Percentiles rank a stretch among this genome's conserved stretches.
phyloP scores from a whole-genome alignment of 2,113 vertebrate genomes.

The Coracopsis vasa region DNA sequence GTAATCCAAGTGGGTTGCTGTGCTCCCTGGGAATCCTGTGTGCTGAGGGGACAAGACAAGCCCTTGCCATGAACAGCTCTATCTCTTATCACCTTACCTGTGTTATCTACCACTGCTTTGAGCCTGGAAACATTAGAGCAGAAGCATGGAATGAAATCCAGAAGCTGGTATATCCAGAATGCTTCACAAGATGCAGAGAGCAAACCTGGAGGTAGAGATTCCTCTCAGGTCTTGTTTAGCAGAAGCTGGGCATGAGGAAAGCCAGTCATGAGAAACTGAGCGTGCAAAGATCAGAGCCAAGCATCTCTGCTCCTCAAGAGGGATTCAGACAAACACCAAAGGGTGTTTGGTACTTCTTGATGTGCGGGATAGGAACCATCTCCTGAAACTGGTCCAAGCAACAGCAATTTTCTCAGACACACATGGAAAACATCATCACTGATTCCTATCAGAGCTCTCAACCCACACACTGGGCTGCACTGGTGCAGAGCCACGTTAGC shows the following conservation, averaged over 20 bases:
- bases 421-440: accelerated
- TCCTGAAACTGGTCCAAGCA: neutral
- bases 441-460: neutral
- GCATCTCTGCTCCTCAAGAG: neutral
- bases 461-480: accelerated
- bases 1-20: neutral
- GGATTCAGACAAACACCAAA: neutral
- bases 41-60: neutral
- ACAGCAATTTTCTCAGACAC: neutral
- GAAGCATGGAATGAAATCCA: neutral
- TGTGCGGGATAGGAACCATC: neutral
- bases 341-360: neutral
- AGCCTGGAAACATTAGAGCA: neutral
- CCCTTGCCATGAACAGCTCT: neutral
- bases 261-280: neutral
- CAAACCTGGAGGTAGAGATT: neutral
- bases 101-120: neutral
- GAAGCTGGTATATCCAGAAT: neutral
- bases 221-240: neutral
- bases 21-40: neutral
- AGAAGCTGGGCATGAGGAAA: neutral
- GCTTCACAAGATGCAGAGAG: neutral
- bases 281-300: neutral
- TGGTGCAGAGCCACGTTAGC: neutral
- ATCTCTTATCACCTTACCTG: neutral